Evolutionary conservation across 2,888 invertebrate genomes (phyloP).

Genomic region (Parasteatoda lunata): DNA sequence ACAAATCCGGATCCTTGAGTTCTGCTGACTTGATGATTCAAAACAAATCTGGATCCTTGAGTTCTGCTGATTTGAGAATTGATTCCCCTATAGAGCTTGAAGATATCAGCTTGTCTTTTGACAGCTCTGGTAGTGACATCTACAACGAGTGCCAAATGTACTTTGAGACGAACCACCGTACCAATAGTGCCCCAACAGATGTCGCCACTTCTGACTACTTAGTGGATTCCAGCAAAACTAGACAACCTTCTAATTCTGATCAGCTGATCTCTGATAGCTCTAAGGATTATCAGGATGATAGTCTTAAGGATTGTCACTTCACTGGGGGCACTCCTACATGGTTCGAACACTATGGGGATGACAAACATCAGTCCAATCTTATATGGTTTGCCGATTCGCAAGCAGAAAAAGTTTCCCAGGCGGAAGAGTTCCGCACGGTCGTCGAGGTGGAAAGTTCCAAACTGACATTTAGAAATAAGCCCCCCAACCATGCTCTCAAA

Average conservation of each 20-base stretch:
- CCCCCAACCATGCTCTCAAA: slow-evolving; percentile 40
- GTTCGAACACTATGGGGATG: slow-evolving; percentile 59
- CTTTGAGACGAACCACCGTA: slow-evolving; percentile 24
- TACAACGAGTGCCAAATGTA: slow-evolving; percentile 55
- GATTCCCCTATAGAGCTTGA: slow-evolving; percentile 19
- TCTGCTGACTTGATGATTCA: background rate
- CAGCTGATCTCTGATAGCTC: background rate
- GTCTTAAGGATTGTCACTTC: slow-evolving; percentile 22
- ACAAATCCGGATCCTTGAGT: background rate
- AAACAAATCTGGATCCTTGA: slow-evolving; percentile 6
- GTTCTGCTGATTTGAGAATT: slow-evolving; percentile 24
- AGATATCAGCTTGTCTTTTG: slow-evolving; percentile 50
- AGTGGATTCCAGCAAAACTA: background rate
- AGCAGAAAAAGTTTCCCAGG: background rate
- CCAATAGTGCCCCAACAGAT: background rate
- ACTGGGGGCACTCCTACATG: slow-evolving; percentile 54
- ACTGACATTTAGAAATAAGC: background rate
- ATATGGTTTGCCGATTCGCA: slow-evolving; percentile 35
- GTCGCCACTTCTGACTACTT: background rate
- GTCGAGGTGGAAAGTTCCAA: slow-evolving; percentile 40
- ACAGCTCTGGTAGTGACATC: slow-evolving; percentile 50
- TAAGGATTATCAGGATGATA: background rate
- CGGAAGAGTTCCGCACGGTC: slow-evolving; percentile 27
- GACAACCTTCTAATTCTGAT: background rate
- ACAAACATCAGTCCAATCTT: slow-evolving; percentile 45